phyloP scores from a whole-genome alignment of 2,888 invertebrate genomes.

The Zygothrica quintamaculata region DNA sequence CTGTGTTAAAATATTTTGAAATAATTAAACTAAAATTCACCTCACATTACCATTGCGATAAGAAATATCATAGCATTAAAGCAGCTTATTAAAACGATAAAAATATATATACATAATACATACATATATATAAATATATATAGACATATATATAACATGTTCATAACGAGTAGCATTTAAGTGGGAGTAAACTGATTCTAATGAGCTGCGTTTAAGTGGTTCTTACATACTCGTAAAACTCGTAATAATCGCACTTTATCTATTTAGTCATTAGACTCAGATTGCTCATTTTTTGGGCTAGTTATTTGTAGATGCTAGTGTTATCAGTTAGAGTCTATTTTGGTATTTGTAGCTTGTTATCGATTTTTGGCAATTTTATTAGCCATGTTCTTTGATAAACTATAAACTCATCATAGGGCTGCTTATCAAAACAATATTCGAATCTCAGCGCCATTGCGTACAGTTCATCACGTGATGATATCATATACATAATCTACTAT shows the following conservation, averaged over 20 bases:
- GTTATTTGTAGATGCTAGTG: conserved; percentile 44
- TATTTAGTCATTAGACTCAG: conserved; percentile 39
- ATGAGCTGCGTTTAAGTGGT: conserved; percentile 35
- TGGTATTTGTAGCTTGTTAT: conserved; percentile 19
- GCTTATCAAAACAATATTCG: conserved; percentile 55
- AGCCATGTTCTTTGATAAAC: conserved; percentile 17
- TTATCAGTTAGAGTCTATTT: conserved; percentile 7
- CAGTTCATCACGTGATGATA: conserved; percentile 29
- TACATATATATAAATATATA: conserved; percentile 16
- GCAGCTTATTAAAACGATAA: conserved; percentile 45
- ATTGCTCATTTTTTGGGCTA: conserved; percentile 35
- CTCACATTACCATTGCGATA: conserved; percentile 56
- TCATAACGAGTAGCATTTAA: conserved; percentile 29
- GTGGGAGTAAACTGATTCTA: conserved; percentile 20
- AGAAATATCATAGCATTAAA: conserved; percentile 13
- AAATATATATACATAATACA: conserved; percentile 20
- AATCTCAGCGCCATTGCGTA: conserved; percentile 10
- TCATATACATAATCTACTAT: too few species aligned
- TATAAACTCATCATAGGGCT: background rate
- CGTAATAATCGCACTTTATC: conserved; percentile 47
- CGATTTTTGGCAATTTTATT: conserved; percentile 35
- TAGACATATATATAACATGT: conserved; percentile 8
- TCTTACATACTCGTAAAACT: conserved; percentile 36
- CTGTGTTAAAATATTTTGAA: conserved; percentile 34
- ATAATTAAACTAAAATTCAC: conserved; percentile 46